Evolutionary conservation across 2,113 vertebrate genomes (phyloP).

Genomic region (Phrynosoma blainvillii): DNA sequence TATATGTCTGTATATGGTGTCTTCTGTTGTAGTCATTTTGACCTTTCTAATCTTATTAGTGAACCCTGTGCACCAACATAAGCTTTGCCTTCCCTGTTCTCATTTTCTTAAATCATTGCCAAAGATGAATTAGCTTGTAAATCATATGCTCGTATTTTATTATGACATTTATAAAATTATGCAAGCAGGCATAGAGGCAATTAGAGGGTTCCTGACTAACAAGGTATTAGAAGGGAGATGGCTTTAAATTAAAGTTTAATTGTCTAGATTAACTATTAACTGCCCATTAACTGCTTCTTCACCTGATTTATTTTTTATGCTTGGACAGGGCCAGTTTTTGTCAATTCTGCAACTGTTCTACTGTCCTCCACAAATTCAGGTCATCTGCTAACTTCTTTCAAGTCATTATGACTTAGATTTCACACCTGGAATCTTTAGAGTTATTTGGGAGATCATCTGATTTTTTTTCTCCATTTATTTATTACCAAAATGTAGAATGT

Average conservation of each 20-base stretch:
- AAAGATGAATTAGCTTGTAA: background rate
- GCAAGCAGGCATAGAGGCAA: slow-evolving; percentile 49
- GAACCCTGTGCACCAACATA: background rate
- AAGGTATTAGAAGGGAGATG: slow-evolving; percentile 51
- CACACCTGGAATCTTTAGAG: background rate
- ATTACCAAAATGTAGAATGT: background rate
- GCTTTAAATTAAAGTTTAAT: slow-evolving; percentile 54
- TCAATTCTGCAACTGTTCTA: slow-evolving; percentile 38
- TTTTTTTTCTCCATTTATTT: background rate
- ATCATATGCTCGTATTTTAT: fast-evolving
- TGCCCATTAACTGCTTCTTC: slow-evolving; percentile 22
- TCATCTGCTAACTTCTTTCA: background rate
- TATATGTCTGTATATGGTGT: background rate
- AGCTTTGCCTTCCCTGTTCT: background rate
- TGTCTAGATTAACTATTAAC: slow-evolving; percentile 46
- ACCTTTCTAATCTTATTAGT: background rate
- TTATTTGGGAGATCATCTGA: slow-evolving; percentile 27
- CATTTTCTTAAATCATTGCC: background rate
- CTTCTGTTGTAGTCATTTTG: background rate
- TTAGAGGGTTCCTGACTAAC: slow-evolving; percentile 39
- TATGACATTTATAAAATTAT: slow-evolving; percentile 24
- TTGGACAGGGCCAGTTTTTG: background rate
- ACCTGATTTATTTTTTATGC: background rate
- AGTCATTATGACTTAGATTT: background rate
- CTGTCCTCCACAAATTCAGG: slow-evolving; percentile 55